Evolutionary conservation across 1,140 invertebrate species (phyloP).

Genomic region (Tetramorium simillimum): DNA sequence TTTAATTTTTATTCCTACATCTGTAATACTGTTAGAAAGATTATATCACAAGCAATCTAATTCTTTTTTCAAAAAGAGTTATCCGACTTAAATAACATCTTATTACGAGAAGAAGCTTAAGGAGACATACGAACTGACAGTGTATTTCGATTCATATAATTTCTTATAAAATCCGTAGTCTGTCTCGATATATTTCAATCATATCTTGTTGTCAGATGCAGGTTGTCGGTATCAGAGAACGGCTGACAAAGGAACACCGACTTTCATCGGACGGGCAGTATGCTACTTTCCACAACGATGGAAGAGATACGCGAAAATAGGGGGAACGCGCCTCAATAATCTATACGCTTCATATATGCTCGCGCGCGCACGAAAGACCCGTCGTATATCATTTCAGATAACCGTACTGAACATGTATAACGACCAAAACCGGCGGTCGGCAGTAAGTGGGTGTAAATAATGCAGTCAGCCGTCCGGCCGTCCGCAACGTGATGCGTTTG

Average conservation of each 20-base stretch:
- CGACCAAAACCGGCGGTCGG: constrained; percentile 31
- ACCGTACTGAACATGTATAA: constrained; percentile 43
- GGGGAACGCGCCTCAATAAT: constrained; percentile 43
- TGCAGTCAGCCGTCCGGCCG: constrained; percentile 40
- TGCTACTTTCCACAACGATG: constrained; percentile 19
- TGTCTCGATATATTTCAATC: constrained; percentile 31
- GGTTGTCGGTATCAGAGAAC: constrained; percentile 12
- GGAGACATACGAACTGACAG: not conserved
- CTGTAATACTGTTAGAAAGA: not conserved
- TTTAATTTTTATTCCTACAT: not conserved
- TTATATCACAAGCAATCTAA: not conserved
- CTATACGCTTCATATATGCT: constrained; percentile 26
- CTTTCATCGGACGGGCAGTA: constrained; percentile 42
- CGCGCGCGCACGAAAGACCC: constrained; percentile 8
- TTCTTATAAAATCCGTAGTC: constrained; percentile 13
- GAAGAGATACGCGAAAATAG: not conserved
- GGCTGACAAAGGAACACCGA: constrained; percentile 44
- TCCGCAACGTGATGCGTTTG: constrained; percentile 51
- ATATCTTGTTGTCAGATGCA: constrained; percentile 19
- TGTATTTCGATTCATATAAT: not conserved
- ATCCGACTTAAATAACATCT: constrained; percentile 13
- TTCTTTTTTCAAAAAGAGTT: not conserved
- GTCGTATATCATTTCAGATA: constrained; percentile 56
- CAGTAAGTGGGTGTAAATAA: constrained; percentile 60
- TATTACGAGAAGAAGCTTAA: not conserved